Evolutionary conservation across 92 coral and sea anemone genomes (phyloP).

Genomic region (Palythoa caribaeorum): DNA sequence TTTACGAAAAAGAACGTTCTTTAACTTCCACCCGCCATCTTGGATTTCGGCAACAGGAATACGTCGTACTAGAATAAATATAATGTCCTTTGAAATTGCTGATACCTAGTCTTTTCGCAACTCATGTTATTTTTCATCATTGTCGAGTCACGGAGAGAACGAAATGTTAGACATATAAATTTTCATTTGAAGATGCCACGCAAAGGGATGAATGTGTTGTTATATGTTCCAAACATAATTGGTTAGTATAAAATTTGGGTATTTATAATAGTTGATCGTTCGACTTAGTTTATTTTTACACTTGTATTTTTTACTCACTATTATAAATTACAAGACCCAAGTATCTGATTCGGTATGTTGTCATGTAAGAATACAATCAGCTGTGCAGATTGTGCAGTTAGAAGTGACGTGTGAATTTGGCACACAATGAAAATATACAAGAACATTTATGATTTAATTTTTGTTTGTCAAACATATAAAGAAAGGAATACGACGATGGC

Average conservation of each 20-base stretch:
- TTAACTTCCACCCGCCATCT: conserved; percentile 38
- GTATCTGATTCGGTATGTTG: too few species aligned
- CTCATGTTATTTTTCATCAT: background rate
- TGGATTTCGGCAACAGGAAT: background rate
- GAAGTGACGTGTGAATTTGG: too few species aligned
- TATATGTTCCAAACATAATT: conserved; percentile 82
- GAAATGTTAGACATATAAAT: background rate
- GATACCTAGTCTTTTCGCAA: conserved; percentile 7
- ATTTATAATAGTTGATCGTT: background rate
- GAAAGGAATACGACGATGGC: too few species aligned
- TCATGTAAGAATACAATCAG: too few species aligned
- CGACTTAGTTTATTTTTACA: background rate
- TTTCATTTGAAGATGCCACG: background rate
- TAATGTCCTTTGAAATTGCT: conserved; percentile 16
- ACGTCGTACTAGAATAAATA: conserved; percentile 10
- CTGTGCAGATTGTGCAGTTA: too few species aligned
- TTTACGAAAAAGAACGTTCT: background rate
- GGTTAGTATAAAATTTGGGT: conserved; percentile 54
- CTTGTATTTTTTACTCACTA: too few species aligned
- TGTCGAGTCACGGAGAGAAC: background rate
- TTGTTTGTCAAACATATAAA: too few species aligned
- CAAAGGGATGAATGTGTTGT: conserved; percentile 55
- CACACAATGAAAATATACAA: too few species aligned
- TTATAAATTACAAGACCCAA: too few species aligned
- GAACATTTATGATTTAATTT: too few species aligned